Evolutionary conservation across 2,888 invertebrate genomes (phyloP).

Genomic region (Mechanitis messenoides): DNA sequence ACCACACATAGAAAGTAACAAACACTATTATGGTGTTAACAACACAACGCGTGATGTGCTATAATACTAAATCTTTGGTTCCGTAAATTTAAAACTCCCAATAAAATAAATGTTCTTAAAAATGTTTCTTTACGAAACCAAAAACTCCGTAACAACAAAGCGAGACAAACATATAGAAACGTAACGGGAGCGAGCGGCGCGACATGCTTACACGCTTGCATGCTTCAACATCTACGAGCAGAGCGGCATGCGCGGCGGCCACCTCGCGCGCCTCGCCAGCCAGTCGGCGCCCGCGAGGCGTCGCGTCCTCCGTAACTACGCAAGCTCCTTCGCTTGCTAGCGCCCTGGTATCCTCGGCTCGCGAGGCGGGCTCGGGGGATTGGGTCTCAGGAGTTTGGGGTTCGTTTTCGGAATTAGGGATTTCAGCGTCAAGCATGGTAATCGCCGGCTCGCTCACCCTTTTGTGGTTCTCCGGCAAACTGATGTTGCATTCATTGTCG

Average conservation of each 20-base stretch:
- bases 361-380: constrained; percentile 47
- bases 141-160: constrained; percentile 39
- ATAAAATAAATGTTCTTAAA: not conserved
- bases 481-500: constrained; percentile 99
- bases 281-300: constrained; percentile 62
- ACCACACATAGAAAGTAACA: constrained; percentile 47
- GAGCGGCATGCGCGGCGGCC: constrained; percentile 71
- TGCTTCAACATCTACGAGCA: constrained; percentile 78
- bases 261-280: constrained; percentile 72
- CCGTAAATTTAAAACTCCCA: constrained; percentile 4
- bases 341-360: constrained; percentile 49
- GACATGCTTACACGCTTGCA: constrained; percentile 83
- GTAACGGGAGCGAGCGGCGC: constrained; percentile 61
- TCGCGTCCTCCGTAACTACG: constrained; percentile 70
- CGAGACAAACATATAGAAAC: constrained; percentile 41
- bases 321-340: constrained; percentile 55
- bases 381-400: constrained; percentile 43
- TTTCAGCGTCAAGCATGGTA: constrained; percentile 63
- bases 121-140: constrained; percentile 12
- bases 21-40: constrained; percentile 27
- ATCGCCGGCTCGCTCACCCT: constrained; percentile 87
- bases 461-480: constrained; percentile 98
- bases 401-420: constrained; percentile 37
- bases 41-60: constrained; percentile 24
- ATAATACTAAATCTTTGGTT: constrained; percentile 9